phyloP scores from a whole-genome alignment of 2,888 invertebrate species.

The Mimachlamys varia region DNA sequence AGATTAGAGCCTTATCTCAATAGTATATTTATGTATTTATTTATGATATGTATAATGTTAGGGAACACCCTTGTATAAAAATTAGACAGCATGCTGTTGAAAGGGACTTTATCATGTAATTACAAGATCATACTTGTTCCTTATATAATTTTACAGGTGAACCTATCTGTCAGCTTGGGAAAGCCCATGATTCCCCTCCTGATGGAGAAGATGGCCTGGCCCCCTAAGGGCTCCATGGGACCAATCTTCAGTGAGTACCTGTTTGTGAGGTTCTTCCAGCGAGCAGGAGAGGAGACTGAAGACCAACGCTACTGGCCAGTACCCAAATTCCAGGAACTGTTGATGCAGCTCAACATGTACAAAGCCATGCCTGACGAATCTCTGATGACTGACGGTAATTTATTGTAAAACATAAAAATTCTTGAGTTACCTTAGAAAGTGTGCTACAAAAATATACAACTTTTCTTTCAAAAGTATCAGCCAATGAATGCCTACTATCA shows the following conservation, averaged over 20 bases:
- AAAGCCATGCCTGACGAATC: constrained; percentile 68
- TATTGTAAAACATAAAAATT: not conserved
- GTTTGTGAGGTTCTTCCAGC: constrained; percentile 75
- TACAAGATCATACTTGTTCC: not conserved
- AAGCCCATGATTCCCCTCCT: constrained; percentile 79
- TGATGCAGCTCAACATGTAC: constrained; percentile 76
- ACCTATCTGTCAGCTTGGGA: constrained; percentile 73
- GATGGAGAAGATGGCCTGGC: constrained; percentile 79
- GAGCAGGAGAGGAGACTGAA: constrained; percentile 63
- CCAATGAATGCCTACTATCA: too few species aligned
- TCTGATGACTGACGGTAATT: constrained; percentile 65
- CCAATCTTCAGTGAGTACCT: constrained; percentile 79
- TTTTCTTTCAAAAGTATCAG: too few species aligned
- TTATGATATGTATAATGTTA: too few species aligned
- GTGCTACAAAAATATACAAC: too few species aligned
- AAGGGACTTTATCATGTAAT: too few species aligned
- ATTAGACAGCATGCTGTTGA: too few species aligned
- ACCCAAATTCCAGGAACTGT: constrained; percentile 76
- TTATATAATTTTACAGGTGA: constrained; percentile 68
- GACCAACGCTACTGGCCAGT: constrained; percentile 76
- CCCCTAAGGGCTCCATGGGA: constrained; percentile 79
- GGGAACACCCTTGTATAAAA: too few species aligned
- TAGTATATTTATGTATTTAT: too few species aligned
- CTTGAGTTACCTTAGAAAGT: too few species aligned
- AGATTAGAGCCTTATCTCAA: too few species aligned